These are phyloP conservation scores for Cryptocephalus moraei DNA, from an alignment of 2,888 invertebrate genomes.

Conservation along the genomic window DNA sequence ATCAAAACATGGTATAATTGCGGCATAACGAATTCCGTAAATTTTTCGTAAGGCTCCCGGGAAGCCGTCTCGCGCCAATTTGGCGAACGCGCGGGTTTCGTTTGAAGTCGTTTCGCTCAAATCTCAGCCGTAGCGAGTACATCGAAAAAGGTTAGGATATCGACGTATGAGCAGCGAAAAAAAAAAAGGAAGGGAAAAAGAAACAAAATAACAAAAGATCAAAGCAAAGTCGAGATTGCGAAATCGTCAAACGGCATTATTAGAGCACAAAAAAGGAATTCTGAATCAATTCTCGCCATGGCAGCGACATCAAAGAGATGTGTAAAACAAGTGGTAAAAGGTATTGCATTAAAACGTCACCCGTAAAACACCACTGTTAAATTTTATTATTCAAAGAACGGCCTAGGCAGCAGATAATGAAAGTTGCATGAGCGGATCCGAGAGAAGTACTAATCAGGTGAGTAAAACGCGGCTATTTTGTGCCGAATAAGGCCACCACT, in stretches of 20 bases:
- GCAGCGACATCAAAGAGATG: constrained; percentile 21
- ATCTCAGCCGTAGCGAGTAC: no score
- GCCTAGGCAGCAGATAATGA: constrained; percentile 26
- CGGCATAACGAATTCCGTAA: no score
- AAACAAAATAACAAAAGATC: constrained; percentile 3
- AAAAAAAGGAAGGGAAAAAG: no score
- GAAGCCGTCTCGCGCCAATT: no score
- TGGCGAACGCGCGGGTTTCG: no score
- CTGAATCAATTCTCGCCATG: constrained; percentile 21
- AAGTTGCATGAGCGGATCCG: constrained; percentile 29
- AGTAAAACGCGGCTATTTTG: constrained; percentile 36
- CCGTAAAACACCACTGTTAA: constrained; percentile 34
- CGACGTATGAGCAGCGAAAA: no score
- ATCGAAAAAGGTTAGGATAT: no score
- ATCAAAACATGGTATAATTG: no score
- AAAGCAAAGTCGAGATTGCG: constrained; percentile 6
- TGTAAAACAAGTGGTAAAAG: constrained; percentile 20
- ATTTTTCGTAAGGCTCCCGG: no score
- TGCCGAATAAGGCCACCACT: constrained; percentile 37
- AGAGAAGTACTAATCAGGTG: constrained; percentile 36
- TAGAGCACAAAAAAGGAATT: constrained; percentile 10
- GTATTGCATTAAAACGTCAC: constrained; percentile 26
- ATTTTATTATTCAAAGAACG: constrained; percentile 35
- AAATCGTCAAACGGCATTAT: constrained; percentile 5
- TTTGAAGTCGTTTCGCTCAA: no score